Evolutionary conservation across 2,888 invertebrate species (phyloP).

Genomic region (Cephus pygmeus): DNA sequence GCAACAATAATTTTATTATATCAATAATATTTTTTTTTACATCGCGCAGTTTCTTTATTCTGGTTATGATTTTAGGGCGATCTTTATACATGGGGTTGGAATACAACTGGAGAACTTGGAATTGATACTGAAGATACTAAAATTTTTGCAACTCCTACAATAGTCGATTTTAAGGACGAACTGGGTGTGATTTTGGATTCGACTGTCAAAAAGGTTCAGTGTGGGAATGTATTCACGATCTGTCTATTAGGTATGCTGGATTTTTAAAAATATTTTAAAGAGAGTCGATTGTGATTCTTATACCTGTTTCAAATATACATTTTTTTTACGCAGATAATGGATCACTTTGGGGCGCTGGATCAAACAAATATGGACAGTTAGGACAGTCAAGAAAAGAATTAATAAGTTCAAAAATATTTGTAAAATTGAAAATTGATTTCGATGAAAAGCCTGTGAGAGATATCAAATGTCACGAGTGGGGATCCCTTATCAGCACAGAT

Average conservation of each 20-base stretch:
- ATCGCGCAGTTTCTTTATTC: background rate
- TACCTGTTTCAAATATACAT: slow-evolving; percentile 19
- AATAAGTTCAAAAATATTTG: slow-evolving; percentile 37
- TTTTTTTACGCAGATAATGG: slow-evolving; percentile 69
- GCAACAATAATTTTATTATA: background rate
- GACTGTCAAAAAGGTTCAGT: slow-evolving; percentile 70
- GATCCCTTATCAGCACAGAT: slow-evolving; percentile 49
- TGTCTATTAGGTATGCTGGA: slow-evolving; percentile 69
- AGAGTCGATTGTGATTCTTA: background rate
- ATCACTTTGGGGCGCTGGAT: slow-evolving; percentile 80
- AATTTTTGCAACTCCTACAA: slow-evolving; percentile 67
- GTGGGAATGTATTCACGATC: slow-evolving; percentile 83
- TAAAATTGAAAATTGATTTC: slow-evolving; percentile 40
- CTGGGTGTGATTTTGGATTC: slow-evolving; percentile 46
- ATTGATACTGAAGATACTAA: slow-evolving; percentile 66
- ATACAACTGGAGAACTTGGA: slow-evolving; percentile 88
- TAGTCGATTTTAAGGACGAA: slow-evolving; percentile 66
- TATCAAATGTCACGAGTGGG: slow-evolving; percentile 62
- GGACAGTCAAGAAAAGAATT: slow-evolving; percentile 60
- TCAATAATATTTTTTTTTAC: background rate
- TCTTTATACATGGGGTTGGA: slow-evolving; percentile 93
- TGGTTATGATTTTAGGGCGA: slow-evolving; percentile 71
- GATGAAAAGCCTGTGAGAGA: slow-evolving; percentile 37
- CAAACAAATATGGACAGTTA: slow-evolving; percentile 86
- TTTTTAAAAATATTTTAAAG: slow-evolving; percentile 2